A percentile compares a stretch with the other conserved stretches of the same genome.
Evolutionary conservation across 2,113 vertebrate species (phyloP).

Genomic region (Coptodon bakossiorum): DNA sequence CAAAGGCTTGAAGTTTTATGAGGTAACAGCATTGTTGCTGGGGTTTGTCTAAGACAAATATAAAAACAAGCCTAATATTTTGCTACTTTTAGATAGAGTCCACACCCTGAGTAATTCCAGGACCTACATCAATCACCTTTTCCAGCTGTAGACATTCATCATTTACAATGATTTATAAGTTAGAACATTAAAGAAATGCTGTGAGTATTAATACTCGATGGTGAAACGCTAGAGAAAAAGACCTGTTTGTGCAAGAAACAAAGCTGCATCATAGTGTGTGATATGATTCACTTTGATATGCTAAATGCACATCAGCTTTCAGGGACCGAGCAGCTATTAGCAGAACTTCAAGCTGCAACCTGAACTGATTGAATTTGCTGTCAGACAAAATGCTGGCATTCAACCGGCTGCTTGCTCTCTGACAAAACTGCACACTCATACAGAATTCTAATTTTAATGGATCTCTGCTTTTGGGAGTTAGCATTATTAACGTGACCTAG

Average conservation of each 20-base stretch:
- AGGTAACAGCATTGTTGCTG: not conserved
- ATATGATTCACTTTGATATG: not conserved
- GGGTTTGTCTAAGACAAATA: not conserved
- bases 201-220: not conserved
- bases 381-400: not conserved
- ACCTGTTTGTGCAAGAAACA: not conserved
- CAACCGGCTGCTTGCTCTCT: not conserved
- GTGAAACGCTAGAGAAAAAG: not conserved
- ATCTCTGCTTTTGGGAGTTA: constrained; percentile 20
- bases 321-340: not conserved
- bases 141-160: not conserved
- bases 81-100: not conserved
- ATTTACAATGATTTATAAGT: not conserved
- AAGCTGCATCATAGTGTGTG: not conserved
- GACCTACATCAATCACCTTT: not conserved
- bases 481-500: constrained; percentile 26
- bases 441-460: not conserved
- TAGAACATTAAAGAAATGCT: not conserved
- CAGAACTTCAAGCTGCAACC: constrained; percentile 7
- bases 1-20: not conserved
- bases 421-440: not conserved
- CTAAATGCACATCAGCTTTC: not conserved
- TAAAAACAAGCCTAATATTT: not conserved
- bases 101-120: not conserved
- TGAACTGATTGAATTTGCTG: not conserved